These are phyloP conservation scores for Romanomermis culicivorax DNA, from an alignment of 2,888 invertebrate genomes.

Conservation along the genomic window DNA sequence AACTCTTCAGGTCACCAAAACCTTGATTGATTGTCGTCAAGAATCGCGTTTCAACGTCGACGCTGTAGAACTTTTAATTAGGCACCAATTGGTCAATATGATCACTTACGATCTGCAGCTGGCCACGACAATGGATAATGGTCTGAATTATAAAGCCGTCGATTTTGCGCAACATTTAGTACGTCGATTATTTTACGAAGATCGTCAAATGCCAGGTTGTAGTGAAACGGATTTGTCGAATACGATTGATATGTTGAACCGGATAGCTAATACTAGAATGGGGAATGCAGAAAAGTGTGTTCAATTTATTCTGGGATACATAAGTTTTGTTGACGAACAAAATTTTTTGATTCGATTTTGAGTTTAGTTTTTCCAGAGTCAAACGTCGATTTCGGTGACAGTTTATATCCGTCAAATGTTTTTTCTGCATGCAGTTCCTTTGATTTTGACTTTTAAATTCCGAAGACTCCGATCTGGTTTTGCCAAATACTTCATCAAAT, in stretches of 20 bases:
- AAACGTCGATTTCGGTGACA: too few relatives aligned
- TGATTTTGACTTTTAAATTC: too few relatives aligned
- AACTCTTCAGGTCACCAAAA: slow-evolving; percentile 21
- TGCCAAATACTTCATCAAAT: too few relatives aligned
- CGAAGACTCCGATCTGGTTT: too few relatives aligned
- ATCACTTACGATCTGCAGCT: slow-evolving; percentile 58
- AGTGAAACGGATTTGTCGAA: slow-evolving; percentile 63
- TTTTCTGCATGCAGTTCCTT: too few relatives aligned
- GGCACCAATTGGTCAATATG: slow-evolving; percentile 56
- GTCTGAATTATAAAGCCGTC: slow-evolving; percentile 52
- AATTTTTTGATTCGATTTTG: too few relatives aligned
- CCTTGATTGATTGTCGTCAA: slow-evolving; percentile 61
- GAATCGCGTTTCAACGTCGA: slow-evolving; percentile 42
- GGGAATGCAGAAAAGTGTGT: slow-evolving; percentile 8
- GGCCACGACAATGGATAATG: slow-evolving; percentile 60
- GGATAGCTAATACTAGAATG: slow-evolving; percentile 5
- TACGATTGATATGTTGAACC: slow-evolving; percentile 53
- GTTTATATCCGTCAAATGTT: too few relatives aligned
- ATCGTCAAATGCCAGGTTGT: slow-evolving; percentile 47
- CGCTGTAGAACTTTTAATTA: slow-evolving; percentile 65
- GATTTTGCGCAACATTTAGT: slow-evolving; percentile 75
- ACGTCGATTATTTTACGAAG: slow-evolving; percentile 59
- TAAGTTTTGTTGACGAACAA: too few relatives aligned
- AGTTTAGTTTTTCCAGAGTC: too few relatives aligned
- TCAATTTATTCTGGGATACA: slow-evolving; percentile 2